Evolutionary conservation across 1,140 invertebrate genomes (phyloP).

Genomic region (Polypedilum pembai): DNA sequence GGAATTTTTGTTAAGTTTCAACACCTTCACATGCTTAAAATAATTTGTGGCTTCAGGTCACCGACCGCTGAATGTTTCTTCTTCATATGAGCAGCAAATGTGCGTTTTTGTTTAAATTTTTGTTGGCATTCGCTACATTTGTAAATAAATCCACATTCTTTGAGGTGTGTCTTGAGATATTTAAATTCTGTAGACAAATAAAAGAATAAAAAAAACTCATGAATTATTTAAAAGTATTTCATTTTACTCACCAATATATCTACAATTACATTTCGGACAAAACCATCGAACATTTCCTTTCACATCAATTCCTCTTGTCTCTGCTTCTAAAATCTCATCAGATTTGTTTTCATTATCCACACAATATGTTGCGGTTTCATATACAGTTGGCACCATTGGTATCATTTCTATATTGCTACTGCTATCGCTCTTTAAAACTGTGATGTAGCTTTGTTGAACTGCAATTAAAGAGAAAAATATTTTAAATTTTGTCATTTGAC

Average conservation of each 20-base stretch:
- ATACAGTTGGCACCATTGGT: no score
- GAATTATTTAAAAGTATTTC: neutral
- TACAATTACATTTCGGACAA: neutral
- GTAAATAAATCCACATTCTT: neutral
- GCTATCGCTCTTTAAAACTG: no score
- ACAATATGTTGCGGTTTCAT: no score
- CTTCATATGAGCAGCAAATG: neutral
- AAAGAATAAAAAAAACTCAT: neutral
- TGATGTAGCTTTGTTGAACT: no score
- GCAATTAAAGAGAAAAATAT: no score
- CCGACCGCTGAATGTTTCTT: neutral
- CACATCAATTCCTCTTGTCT: slow-evolving; percentile 1
- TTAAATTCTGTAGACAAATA: neutral
- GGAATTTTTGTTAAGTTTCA: no score
- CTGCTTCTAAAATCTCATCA: neutral
- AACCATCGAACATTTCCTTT: slow-evolving; percentile 8
- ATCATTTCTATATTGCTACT: no score
- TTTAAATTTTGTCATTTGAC: no score
- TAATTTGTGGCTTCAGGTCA: no score
- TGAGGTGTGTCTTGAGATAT: neutral
- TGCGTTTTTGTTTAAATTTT: slow-evolving; percentile 17
- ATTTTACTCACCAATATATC: neutral
- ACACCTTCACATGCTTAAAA: no score
- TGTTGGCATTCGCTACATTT: neutral
- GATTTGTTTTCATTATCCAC: neutral